These are phyloP conservation scores for Cactoblastis cactorum DNA, from an alignment of 2,888 invertebrate species.

Conservation along the genomic window DNA sequence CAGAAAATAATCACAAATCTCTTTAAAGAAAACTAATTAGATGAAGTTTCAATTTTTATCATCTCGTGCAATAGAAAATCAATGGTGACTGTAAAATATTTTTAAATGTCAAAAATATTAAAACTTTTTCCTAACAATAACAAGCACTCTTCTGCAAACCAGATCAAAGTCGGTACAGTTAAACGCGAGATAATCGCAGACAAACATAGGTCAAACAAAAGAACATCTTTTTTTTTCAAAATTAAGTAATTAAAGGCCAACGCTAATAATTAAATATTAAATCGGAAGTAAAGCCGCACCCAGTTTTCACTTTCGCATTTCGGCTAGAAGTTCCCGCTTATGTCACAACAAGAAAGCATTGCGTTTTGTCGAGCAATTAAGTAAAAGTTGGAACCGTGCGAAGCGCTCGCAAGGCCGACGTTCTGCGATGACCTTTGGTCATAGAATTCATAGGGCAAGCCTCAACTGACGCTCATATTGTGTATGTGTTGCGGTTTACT, in stretches of 20 bases:
- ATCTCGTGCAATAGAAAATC: too few species aligned
- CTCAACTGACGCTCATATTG: neutral
- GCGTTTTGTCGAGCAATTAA: slow-evolving; percentile 63
- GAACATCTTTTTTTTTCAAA: too few species aligned
- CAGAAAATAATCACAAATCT: neutral
- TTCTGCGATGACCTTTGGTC: slow-evolving; percentile 14
- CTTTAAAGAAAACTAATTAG: too few species aligned
- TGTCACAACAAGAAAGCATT: slow-evolving; percentile 60
- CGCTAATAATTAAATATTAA: neutral
- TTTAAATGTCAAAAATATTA: too few species aligned
- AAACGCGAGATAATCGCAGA: too few species aligned
- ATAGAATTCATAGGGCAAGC: slow-evolving; percentile 1
- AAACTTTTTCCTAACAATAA: too few species aligned
- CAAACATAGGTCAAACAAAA: too few species aligned
- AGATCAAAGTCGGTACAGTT: too few species aligned
- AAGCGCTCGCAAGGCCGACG: slow-evolving; percentile 28
- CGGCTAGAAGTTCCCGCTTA: slow-evolving; percentile 47
- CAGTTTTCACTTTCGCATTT: slow-evolving; percentile 62
- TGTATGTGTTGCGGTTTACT: slow-evolving; percentile 4
- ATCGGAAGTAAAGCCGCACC: slow-evolving; percentile 27
- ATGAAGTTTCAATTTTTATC: too few species aligned
- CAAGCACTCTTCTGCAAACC: too few species aligned
- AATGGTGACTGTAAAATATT: too few species aligned
- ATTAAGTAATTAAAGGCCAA: neutral
- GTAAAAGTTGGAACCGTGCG: slow-evolving; percentile 68